Evolutionary conservation across 2,797 vertebrate species (phyloP).

Genomic region (Manis pentadactyla): DNA sequence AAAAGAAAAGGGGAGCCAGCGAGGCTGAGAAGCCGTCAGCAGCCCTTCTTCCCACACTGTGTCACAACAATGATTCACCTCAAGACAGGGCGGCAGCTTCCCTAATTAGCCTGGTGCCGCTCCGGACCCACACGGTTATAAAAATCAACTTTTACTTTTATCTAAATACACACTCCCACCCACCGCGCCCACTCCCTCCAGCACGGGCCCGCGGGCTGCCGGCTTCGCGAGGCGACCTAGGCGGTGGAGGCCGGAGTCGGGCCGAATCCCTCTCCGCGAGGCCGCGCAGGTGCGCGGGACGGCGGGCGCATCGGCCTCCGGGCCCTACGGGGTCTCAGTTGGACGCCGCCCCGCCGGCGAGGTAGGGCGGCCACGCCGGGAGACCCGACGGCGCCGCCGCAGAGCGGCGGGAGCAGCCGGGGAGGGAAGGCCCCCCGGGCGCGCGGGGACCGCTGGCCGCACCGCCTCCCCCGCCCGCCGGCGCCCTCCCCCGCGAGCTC

Average conservation of each 20-base stretch:
- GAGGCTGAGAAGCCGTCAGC: background rate
- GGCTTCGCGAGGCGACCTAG: background rate
- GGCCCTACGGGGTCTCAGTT: background rate
- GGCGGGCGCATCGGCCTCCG: background rate
- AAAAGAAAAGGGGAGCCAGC: too few species aligned
- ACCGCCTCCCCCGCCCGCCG: background rate
- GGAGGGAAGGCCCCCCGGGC: background rate
- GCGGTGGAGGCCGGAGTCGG: background rate
- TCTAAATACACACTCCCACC: background rate
- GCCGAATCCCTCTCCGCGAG: background rate
- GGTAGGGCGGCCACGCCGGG: background rate
- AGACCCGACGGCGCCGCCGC: slow-evolving; percentile 31
- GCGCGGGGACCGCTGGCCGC: background rate
- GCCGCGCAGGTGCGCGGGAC: background rate
- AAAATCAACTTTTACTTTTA: slow-evolving; percentile 33
- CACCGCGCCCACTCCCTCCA: background rate
- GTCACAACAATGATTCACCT: slow-evolving; percentile 52
- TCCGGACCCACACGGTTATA: background rate
- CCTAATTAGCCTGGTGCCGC: slow-evolving; percentile 36
- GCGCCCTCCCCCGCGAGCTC: background rate
- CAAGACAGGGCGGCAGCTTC: slow-evolving; percentile 35
- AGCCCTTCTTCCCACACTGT: background rate
- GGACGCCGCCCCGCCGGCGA: background rate
- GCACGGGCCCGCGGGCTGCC: background rate
- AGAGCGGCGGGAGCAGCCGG: background rate